Base-by-base conservation (phyloP, 1,140 invertebrate genomes). In the Hydropsyche tenuis region DNA sequence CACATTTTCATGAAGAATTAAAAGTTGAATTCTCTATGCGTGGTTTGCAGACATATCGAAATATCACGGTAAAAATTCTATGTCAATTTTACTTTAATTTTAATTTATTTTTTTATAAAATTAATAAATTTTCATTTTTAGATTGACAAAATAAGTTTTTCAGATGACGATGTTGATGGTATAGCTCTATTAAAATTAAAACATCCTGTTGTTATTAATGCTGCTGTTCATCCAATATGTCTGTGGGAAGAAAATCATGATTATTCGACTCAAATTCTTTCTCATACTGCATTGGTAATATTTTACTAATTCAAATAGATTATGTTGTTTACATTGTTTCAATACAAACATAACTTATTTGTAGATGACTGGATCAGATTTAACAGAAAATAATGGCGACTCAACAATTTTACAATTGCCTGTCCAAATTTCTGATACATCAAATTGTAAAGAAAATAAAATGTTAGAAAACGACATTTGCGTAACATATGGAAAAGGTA, bases 221-320 rank as follows among this genome's bases (percentile, higher is more conserved):
- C 46, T 12, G 20, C 12, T 2, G 74, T 75, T 18, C 64, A 72
- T 16, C 74, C 74, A 11, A 72, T 75, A 11, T 75, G 74, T 46
- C 37, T 75, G 1, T 75, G 74, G 74, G 74, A 75, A 51, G 51
- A 68, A 62, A 62, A 46, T 4, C 0, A 69, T 1, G 37, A 75
- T 27, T 75, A 71, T 70, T 16, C 30, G 27, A 23, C 25, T 12
- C 74, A 75, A 68, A n/a, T 75, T 11, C 22, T 30, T 43, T 23
- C 7, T 1, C 64, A 72, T 14, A 46, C 69, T 45, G 74, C 46
- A 43, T 46, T 75, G 48, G 71, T 73, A 48, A 30, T 12, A n/a
- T 16, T 63, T 63, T 30, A n/a, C n/a, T 3, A 12, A 63, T 14
- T 37, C n/a, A 20, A 62, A 25, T 25, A 25, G 5, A 63, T 63